Evolutionary conservation across 2,113 vertebrate genomes (phyloP).

Genomic region (Ptilorrhoa leucosticta): DNA sequence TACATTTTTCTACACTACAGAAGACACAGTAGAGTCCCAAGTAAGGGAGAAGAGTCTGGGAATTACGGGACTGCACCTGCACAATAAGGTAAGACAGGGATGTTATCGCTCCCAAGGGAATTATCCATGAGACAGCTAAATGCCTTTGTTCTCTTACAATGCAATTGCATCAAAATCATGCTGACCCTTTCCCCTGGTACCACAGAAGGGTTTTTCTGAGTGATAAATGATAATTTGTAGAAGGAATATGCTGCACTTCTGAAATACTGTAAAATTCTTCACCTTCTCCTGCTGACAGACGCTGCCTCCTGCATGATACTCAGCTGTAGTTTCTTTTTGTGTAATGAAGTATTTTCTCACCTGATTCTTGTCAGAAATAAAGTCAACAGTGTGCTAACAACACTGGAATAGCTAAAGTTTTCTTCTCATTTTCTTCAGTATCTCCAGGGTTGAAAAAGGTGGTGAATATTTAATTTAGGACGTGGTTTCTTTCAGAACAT

Average conservation of each 20-base stretch:
- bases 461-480: background rate
- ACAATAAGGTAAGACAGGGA: background rate
- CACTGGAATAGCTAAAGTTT: background rate
- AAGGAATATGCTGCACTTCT: background rate
- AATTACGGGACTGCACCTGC: background rate
- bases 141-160: background rate
- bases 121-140: background rate
- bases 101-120: background rate
- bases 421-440: background rate
- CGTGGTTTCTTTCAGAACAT: background rate
- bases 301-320: background rate
- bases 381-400: background rate
- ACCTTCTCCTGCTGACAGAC: background rate
- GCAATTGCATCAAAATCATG: background rate
- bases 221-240: background rate
- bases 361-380: background rate
- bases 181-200: background rate
- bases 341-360: background rate
- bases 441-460: background rate
- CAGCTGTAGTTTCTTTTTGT: background rate
- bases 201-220: background rate
- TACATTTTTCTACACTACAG: background rate
- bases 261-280: background rate
- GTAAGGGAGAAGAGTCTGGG: background rate
- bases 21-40: background rate